Percentiles rank a stretch among this genome's conserved stretches.
Evolutionary conservation across 2,888 invertebrate species (phyloP).

Genomic region (Hydroisotoma schaefferi): DNA sequence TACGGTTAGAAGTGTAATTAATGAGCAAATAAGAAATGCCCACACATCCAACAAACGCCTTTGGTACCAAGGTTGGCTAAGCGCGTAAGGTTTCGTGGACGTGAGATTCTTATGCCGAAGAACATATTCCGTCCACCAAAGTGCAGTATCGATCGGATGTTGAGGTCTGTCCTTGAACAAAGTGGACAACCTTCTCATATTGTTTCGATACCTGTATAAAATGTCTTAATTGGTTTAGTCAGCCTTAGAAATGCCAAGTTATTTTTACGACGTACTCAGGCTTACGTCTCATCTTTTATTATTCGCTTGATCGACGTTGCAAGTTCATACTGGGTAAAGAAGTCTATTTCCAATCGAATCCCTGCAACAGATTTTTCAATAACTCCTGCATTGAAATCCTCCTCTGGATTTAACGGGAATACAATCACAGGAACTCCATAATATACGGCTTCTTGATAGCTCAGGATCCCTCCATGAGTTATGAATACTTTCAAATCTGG

Average conservation of each 20-base stretch:
- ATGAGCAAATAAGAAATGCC: constrained; percentile 8
- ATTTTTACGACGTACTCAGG: neutral
- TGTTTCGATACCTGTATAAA: constrained; percentile 20
- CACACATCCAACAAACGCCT: constrained; percentile 32
- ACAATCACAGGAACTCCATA: constrained; percentile 29
- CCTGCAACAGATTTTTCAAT: constrained; percentile 25
- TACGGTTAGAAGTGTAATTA: neutral
- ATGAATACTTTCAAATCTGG: constrained; percentile 9
- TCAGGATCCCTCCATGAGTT: neutral
- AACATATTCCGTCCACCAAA: constrained; percentile 40
- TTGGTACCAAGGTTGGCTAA: constrained; percentile 30
- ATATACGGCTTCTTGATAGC: constrained; percentile 13
- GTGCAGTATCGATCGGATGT: constrained; percentile 25
- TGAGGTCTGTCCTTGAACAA: constrained; percentile 35
- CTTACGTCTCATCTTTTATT: constrained; percentile 26
- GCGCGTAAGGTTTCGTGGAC: constrained; percentile 26
- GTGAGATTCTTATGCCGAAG: constrained; percentile 29
- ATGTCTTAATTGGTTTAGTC: too few relatives aligned
- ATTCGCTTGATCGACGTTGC: constrained; percentile 24
- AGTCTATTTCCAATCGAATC: constrained; percentile 21
- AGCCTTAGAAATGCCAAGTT: neutral
- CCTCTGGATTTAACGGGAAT: constrained; percentile 25
- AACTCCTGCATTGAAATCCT: constrained; percentile 20
- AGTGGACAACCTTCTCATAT: constrained; percentile 21
- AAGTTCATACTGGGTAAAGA: constrained; percentile 32